Evolutionary conservation across 2,113 vertebrate species (phyloP), one percentile per base, ranked within the genome.

Genomic region (Oceanites oceanicus): DNA sequence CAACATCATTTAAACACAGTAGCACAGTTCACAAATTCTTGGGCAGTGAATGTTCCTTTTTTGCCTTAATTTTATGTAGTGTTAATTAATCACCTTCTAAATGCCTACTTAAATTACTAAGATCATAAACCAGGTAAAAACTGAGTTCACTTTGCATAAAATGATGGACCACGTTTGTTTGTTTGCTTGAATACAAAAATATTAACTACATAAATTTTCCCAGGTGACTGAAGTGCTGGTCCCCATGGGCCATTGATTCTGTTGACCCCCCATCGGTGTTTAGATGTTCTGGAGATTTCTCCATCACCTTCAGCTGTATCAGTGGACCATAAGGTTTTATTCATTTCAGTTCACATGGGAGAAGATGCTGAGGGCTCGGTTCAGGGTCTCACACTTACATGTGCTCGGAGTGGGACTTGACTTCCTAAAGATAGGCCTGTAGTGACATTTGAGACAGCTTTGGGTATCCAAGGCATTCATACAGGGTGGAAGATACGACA

Each of bases 191-290:
- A 55, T 6, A 34, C 10, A 79, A 68, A 78, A 85, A 34, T 29
- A 8, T 32, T 21, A 84, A 47, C 42, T 15, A 2, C 4, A n/a
- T 53, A 49, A 14, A 34, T 40, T 65, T 79, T 86, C 30, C 11
- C 3, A 23, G 34, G 17, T 66, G 52, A 50, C 18, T 56, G 36
- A 13, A 81, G 8, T 34, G 30, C 13, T 71, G 19, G 6, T 71
- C 8, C 38, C 45, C 15, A 42, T 22, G 38, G 10, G 13, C 5
- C 34, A 42, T 7, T 52, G 40, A 47, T 72, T 45, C 30, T 61
- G 3, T 34, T 59, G 11, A 18, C 9, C 29, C 4, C 4, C 4
- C 11, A 17, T 32, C 0, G 0, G 3, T 59, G 14, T 55, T 77
- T 55, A 62, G 30, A 10, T 50, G 8, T 29, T 76, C 23, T 66